Evolutionary conservation across 2,113 vertebrate species (phyloP).

Genomic region (Struthio camelus): DNA sequence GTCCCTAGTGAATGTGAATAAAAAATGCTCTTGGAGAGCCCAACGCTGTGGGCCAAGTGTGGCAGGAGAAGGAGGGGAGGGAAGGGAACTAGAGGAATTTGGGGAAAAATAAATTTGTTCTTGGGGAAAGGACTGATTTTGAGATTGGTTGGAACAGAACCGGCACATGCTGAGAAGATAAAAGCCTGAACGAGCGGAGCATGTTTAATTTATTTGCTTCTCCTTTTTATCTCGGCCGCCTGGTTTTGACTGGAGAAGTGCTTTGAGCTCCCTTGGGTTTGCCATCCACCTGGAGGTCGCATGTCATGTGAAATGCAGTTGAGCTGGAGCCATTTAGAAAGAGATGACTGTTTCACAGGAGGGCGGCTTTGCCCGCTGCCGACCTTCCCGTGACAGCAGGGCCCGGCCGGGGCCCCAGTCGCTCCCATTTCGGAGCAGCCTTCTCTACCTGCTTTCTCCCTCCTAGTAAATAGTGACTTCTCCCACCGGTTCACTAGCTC

Average conservation of each 20-base stretch:
- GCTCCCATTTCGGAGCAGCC: too few relatives aligned
- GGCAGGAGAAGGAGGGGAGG: not conserved
- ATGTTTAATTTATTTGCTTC: accelerated
- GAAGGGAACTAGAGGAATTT: not conserved
- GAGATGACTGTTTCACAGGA: accelerated
- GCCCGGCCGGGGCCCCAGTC: not conserved
- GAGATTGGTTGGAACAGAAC: not conserved
- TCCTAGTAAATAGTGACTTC: not conserved
- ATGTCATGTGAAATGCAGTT: accelerated
- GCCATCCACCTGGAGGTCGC: accelerated
- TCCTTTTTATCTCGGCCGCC: accelerated
- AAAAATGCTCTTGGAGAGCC: accelerated
- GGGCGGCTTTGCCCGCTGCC: accelerated
- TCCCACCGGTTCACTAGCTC: not conserved
- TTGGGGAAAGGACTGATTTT: not conserved
- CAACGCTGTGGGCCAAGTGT: accelerated
- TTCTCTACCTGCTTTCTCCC: not conserved
- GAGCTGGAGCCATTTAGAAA: not conserved
- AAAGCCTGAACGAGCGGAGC: accelerated
- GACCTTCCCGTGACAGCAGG: not conserved
- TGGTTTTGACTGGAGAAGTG: accelerated
- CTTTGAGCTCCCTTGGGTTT: not conserved
- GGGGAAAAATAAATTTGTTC: not conserved
- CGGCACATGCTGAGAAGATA: not conserved
- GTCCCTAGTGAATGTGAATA: accelerated